A percentile compares a stretch with the other conserved stretches of the same genome.
phyloP scores from a whole-genome alignment of 2,888 invertebrate species.

The Anoncus sp. region DNA sequence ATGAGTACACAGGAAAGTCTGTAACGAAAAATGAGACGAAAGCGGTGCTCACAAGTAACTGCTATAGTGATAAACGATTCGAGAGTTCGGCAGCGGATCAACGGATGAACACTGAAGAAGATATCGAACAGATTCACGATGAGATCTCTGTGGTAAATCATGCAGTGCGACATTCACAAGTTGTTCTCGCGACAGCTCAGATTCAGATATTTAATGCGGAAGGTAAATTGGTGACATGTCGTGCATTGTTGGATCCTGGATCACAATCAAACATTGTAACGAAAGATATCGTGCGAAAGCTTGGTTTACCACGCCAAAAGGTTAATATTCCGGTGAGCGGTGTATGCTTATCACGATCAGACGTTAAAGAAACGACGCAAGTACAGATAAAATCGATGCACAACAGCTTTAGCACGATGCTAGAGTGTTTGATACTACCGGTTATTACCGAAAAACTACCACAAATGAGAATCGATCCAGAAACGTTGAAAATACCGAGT shows the following conservation, averaged over 20 bases:
- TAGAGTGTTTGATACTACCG: constrained; percentile 59
- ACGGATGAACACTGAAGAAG: no score
- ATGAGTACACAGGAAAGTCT: no score
- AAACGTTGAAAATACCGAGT: constrained; percentile 57
- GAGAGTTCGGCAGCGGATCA: no score
- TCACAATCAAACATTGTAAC: constrained; percentile 64
- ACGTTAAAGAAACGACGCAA: constrained; percentile 10
- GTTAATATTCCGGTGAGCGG: constrained; percentile 50
- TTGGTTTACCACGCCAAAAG: constrained; percentile 32
- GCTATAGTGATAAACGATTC: no score
- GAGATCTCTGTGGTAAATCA: no score
- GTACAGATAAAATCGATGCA: constrained; percentile 46
- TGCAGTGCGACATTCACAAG: no score
- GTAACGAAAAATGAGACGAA: no score
- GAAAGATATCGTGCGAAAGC: constrained; percentile 23
- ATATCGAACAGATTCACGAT: no score
- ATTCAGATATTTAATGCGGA: no score
- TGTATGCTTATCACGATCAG: constrained; percentile 22
- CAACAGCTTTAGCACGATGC: constrained; percentile 43
- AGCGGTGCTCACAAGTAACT: no score
- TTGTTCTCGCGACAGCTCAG: no score
- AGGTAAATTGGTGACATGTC: constrained; percentile 52
- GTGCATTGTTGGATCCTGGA: constrained; percentile 64
- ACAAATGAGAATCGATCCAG: constrained; percentile 37
- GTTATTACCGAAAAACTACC: constrained; percentile 66